Evolutionary conservation across 2,797 vertebrate species (phyloP), one percentile per base, ranked within the genome.

Genomic region (Gymnothorax reevesii): DNA sequence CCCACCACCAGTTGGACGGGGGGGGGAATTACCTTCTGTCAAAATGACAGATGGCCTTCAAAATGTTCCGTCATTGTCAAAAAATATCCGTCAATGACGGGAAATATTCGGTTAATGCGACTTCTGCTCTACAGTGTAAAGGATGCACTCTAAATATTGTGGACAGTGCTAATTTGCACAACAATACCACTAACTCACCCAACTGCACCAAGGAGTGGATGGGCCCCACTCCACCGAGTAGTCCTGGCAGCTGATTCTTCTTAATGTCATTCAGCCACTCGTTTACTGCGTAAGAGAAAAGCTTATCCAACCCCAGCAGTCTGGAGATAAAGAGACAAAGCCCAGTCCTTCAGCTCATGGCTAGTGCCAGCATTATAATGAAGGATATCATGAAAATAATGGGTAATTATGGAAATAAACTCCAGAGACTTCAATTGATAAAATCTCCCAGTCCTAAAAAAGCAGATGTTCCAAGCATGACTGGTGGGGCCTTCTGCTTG

Each of bases 231-330:
- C 99, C 99, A 89, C 98, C 98, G 89, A 99, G 91, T 86, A 99
- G 95, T 88, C 99, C 99, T 2, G 98, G 99, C 6, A 99, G 95
- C 92, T 99, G 99, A 90, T 99, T 99, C 94, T 98, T 99, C 95
- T 97, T 99, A 88, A 99, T 99, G 94, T 99, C 99, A 84, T 96
- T 98, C 49, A 99, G 95, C 99, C 99, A 99, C 87, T 99, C 99
- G 2, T 97, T 97, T 90, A 99, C 95, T 83, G 98, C 98, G 89
- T 99, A 99, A 25, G 98, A 97, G 91, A 99, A 97, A 3, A 99
- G 94, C 75, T 98, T 99, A 93, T 99, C 99, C 90, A 99, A 96
- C 90, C 99, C 99, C 92, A 99, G 93, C 89, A 99, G 95, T 88
- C 99, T 99, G 90, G 86, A 94, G 15, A 90, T 54, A 89, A 64